These are phyloP conservation scores for Lamellibrachia luymesi DNA, from an alignment of 1,140 invertebrate species.

Conservation along the genomic window DNA sequence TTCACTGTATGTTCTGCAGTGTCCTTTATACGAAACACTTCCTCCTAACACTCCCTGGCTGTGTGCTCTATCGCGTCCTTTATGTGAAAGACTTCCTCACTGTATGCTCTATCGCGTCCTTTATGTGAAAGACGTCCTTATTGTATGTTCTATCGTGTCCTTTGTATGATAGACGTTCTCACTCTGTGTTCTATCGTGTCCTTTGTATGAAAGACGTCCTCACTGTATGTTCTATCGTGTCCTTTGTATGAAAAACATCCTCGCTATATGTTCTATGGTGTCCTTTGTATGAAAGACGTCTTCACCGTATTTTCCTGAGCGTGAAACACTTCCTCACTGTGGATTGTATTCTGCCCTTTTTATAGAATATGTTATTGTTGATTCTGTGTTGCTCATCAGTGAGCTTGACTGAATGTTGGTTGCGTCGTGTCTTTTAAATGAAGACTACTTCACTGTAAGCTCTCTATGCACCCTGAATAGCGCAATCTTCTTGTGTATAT, in stretches of 20 bases:
- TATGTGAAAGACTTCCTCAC: neutral
- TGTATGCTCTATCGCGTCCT: neutral
- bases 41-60: too few species aligned
- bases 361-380: too few species aligned
- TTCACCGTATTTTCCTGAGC: neutral
- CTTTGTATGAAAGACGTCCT: too few species aligned
- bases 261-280: neutral
- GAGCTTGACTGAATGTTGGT: too few species aligned
- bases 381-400: too few species aligned
- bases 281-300: neutral
- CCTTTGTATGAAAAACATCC: neutral
- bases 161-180: neutral
- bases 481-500: neutral
- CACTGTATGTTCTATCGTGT: neutral
- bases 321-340: too few species aligned
- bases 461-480: neutral
- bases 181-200: neutral
- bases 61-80: too few species aligned
- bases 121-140: neutral
- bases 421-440: too few species aligned
- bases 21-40: neutral
- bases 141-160: neutral
- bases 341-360: too few species aligned
- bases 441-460: neutral
- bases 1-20: neutral